Conservation (phyloP, 2,797 vertebrate species). For the Scleropages formosus region DNA sequence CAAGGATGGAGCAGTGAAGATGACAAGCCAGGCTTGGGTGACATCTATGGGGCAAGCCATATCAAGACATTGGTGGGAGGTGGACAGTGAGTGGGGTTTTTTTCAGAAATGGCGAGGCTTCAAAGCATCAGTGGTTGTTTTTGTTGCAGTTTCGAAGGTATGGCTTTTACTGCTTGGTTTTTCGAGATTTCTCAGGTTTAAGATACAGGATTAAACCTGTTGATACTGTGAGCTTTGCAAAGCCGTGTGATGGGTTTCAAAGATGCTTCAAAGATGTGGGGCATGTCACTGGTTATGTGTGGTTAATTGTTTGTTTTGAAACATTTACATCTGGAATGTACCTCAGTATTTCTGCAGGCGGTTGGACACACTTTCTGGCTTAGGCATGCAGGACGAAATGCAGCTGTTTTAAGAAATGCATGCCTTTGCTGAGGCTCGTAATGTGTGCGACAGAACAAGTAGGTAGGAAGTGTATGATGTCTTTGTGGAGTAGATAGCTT, state of each 20-base stretch:
- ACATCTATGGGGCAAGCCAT: not conserved
- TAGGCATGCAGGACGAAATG: constrained; percentile 12
- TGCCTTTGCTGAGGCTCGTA: not conserved
- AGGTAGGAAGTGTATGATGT: not conserved
- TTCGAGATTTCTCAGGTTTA: not conserved
- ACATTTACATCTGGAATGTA: constrained; percentile 1
- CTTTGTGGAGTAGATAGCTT: not conserved
- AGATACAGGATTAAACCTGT: no score
- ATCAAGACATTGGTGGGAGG: not conserved
- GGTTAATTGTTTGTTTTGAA: constrained; percentile 1
- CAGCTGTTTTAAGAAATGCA: not conserved
- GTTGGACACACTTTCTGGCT: constrained; percentile 18
- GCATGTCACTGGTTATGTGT: constrained; percentile 16
- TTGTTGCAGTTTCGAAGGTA: no score
- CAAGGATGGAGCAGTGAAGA: not conserved
- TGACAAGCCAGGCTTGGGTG: not conserved
- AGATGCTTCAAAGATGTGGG: not conserved
- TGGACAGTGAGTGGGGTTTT: constrained; percentile 24
- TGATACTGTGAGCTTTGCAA: no score
- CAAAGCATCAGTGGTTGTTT: not conserved
- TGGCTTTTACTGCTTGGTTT: not conserved
- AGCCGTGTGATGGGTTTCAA: not conserved
- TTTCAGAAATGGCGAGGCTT: not conserved
- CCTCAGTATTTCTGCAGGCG: constrained; percentile 29
- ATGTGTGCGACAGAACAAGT: not conserved